Evolutionary conservation across 2,113 vertebrate species (phyloP), one percentile per base, ranked within the genome.

Genomic region (Rhinolophus ferrumequinum): DNA sequence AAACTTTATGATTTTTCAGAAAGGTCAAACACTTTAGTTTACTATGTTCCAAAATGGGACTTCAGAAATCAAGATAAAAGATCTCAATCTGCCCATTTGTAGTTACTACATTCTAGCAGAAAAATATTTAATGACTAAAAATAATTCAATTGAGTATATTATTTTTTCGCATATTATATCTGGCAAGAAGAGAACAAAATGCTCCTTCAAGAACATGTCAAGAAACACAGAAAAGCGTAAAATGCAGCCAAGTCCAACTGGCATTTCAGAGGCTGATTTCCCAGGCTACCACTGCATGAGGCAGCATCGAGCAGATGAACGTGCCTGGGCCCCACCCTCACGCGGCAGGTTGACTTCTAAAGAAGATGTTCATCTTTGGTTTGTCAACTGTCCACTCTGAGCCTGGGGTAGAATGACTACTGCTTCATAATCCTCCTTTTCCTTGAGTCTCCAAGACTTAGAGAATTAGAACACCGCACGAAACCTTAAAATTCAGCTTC

Each of bases 21-120:
- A 93, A 84, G 47, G n/a, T 84, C 50, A 35, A 60, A 82, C 22
- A 7, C 18, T 87, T 91, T 92, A 9, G 15, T 90, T 41, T 88
- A 44, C 41, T 44, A 21, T 76, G 35, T 52, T 62, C 44, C 54
- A 50, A 92, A 93, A 38, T 2, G n/a, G 38, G 26, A 89, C 94
- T 97, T 92, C 72, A 93, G 73, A 88, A 54, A 88, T 77, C 19
- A 94, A 28, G 64, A 89, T 77, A 58, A 85, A 92, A 85, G 35
- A 67, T 69, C 18, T n/a, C 44, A 83, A 16, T 69, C 75, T 88
- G 70, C 8, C 56, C 16, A 83, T 60, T 50, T 93, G 33, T 44
- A 96, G 50, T 82, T 73, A 80, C 79, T 69, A 80, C 2, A 75
- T 9, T 56, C 30, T 60, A 84, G 69, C 19, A 90, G 83, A 76